Evolutionary conservation across 2,888 invertebrate species (phyloP).

Genomic region (Oithona nana): DNA sequence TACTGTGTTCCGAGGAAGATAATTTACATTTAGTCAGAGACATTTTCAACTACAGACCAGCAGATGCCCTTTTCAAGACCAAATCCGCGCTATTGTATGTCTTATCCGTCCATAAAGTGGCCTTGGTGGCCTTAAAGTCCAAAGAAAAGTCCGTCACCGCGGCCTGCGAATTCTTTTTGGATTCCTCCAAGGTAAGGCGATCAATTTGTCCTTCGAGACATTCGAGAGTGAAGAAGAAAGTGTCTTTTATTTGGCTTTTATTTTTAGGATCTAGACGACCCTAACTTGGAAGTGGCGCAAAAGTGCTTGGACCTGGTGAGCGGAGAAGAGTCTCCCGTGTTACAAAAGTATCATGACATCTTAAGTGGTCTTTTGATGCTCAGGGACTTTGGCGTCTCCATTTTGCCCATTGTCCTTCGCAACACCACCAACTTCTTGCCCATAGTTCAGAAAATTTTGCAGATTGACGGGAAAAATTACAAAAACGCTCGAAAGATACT

Average conservation of each 20-base stretch:
- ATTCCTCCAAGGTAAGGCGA: background rate
- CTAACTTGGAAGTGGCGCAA: background rate
- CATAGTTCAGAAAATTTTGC: background rate
- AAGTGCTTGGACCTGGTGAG: background rate
- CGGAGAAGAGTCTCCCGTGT: background rate
- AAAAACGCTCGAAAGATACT: background rate
- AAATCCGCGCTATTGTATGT: background rate
- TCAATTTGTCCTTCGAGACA: no score
- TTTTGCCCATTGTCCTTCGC: background rate
- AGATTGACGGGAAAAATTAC: background rate
- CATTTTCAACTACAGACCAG: background rate
- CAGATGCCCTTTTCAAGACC: background rate
- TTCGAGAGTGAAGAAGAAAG: no score
- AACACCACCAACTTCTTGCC: background rate
- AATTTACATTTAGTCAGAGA: background rate
- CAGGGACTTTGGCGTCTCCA: background rate
- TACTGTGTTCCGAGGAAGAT: background rate
- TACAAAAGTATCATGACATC: background rate
- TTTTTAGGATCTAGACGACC: background rate
- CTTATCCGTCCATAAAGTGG: background rate
- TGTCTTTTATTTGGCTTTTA: no score
- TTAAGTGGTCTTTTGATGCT: background rate
- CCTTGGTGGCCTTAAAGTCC: background rate
- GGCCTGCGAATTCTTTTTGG: background rate
- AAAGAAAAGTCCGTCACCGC: background rate